Evolutionary conservation across 2,888 invertebrate species (phyloP).

Genomic region (Gandaritis pyraliata): DNA sequence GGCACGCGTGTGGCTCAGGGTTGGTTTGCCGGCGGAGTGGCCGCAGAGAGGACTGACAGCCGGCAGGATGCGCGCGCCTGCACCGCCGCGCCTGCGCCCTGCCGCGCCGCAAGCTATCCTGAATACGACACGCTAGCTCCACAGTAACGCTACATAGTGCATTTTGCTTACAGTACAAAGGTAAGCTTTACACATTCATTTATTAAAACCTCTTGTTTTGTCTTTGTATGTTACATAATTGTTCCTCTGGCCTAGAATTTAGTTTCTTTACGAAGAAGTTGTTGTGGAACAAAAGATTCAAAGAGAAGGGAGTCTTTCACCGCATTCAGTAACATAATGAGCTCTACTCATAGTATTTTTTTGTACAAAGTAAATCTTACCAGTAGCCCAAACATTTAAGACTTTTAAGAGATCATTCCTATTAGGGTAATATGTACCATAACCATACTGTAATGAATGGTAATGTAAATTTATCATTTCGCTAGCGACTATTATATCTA

Average conservation of each 20-base stretch:
- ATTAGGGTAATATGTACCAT: too few relatives aligned
- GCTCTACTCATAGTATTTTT: neutral
- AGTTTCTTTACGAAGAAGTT: neutral
- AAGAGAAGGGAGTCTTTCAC: slow-evolving; percentile 10
- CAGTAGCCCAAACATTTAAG: too few relatives aligned
- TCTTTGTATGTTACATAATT: slow-evolving; percentile 15
- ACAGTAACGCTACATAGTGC: slow-evolving; percentile 34
- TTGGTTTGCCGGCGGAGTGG: slow-evolving; percentile 81
- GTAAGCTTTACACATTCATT: slow-evolving; percentile 46
- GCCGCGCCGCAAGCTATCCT: slow-evolving; percentile 38
- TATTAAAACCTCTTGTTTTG: slow-evolving; percentile 38
- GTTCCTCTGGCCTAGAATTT: slow-evolving; percentile 9
- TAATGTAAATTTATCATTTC: too few relatives aligned
- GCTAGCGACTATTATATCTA: too few relatives aligned
- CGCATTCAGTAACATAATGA: slow-evolving; percentile 12
- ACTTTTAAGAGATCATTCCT: too few relatives aligned
- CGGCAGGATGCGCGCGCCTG: slow-evolving; percentile 62
- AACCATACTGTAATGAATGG: too few relatives aligned
- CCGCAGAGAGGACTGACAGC: slow-evolving; percentile 57
- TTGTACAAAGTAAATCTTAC: neutral
- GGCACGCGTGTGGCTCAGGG: slow-evolving; percentile 75
- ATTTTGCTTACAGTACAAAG: slow-evolving; percentile 48
- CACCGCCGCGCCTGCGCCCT: slow-evolving; percentile 73
- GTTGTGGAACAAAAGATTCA: slow-evolving; percentile 9
- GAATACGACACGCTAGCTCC: slow-evolving; percentile 38